These are phyloP conservation scores for Esperia sulphurella DNA, from an alignment of 2,888 invertebrate species.

Conservation along the genomic window DNA sequence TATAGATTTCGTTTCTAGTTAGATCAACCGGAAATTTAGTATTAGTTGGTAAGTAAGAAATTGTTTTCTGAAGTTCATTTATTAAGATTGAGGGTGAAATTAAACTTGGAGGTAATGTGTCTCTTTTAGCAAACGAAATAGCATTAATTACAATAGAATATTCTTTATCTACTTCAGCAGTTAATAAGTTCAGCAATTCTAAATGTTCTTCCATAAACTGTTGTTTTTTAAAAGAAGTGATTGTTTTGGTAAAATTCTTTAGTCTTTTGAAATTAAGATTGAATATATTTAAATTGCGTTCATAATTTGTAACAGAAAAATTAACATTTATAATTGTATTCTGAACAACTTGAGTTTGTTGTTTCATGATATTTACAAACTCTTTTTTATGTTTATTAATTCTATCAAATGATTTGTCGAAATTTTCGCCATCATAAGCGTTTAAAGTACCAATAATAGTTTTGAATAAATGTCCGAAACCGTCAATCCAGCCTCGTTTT, in stretches of 20 bases:
- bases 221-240: background rate
- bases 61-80: background rate
- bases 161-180: background rate
- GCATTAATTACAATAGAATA: background rate
- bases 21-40: background rate
- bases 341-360: background rate
- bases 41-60: background rate
- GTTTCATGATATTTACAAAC: background rate
- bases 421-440: background rate
- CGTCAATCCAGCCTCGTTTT: background rate
- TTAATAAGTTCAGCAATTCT: background rate
- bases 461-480: background rate
- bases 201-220: background rate
- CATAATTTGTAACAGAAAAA: background rate
- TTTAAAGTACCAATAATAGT: background rate
- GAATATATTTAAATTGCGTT: no score
- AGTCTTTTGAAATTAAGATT: background rate
- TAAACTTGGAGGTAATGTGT: background rate
- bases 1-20: background rate
- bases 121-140: background rate
- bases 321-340: background rate
- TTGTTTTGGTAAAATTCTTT: background rate
- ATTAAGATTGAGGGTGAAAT: background rate
- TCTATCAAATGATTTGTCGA: background rate
- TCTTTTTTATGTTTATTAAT: background rate